Base-by-base conservation (phyloP, 2,797 vertebrate genomes). In the Anas flavirostris region DNA sequence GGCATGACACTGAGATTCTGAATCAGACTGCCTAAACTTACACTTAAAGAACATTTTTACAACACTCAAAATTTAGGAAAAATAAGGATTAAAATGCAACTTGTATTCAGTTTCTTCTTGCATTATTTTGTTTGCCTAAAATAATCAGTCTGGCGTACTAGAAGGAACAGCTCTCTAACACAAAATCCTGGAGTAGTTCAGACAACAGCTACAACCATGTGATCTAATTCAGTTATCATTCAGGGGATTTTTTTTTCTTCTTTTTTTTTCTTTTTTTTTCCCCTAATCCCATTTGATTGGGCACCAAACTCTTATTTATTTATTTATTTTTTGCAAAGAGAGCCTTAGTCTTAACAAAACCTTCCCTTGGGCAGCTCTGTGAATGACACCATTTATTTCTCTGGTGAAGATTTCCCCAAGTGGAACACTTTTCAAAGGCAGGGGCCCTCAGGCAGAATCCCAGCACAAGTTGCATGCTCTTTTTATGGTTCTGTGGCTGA, bases 241-340 rank as follows among this genome's bases (percentile, higher is more conserved):
- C 46, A 37, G 19, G 19, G 2, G 12, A 7, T 1, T 9, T 0
- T 3, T 68, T 87, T 84, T 67, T 14, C 0, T 1, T 31, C 44
- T 12, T 39, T 3, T 39, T 39, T 39, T 39, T 39, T 77, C 26
- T 84, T 44, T 2, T 23, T 8, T 70, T 23, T 8, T 70, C 14
- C 19, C 44, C 44, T 15, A 9, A 23, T 53, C 26, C 35, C 0
- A 6, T 46, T 93, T 87, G 68, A 35, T 83, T 91, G 93, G 73
- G 22, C 7, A 68, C 28, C 21, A 60, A 70, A n/a, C 7, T 31
- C 43, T 48, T 48, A 12, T 23, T 48, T 48, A 25, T 0, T 2
- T 37, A 44, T 50, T 80, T 39, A 43, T 35, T 55, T 25, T 37
- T 88, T 82, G 16, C 31, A 55, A 68, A 77, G 41, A 67, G 29